phyloP scores from a whole-genome alignment of 2,888 invertebrate species.

The Polydrusus cervinus region DNA sequence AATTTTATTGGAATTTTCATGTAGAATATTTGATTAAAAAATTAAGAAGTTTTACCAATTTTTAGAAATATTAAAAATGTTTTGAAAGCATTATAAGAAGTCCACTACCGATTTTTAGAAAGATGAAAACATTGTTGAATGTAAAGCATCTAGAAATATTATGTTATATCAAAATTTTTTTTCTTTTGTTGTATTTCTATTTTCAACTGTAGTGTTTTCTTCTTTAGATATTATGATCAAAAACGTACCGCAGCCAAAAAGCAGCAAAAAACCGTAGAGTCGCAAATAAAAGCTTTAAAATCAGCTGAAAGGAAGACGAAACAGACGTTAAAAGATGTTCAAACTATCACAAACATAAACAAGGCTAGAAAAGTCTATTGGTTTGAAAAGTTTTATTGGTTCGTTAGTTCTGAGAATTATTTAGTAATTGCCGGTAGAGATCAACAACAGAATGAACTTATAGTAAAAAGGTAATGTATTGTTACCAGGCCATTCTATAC shows the following conservation, averaged over 20 bases:
- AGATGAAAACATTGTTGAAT: too few species aligned
- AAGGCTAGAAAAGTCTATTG: conserved; percentile 96
- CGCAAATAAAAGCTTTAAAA: conserved; percentile 94
- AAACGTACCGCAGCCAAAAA: conserved; percentile 94
- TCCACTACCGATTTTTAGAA: too few species aligned
- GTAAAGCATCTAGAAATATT: too few species aligned
- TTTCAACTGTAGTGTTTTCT: conserved; percentile 13
- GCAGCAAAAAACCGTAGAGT: conserved; percentile 96
- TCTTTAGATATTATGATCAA: conserved; percentile 90
- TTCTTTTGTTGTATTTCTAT: conserved; percentile 7
- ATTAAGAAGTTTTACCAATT: too few species aligned
- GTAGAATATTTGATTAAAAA: too few species aligned
- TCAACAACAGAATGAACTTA: conserved; percentile 97
- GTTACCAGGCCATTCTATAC: too few species aligned
- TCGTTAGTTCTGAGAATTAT: conserved; percentile 96
- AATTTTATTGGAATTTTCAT: too few species aligned
- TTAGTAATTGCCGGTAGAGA: conserved; percentile 96
- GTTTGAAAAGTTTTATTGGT: conserved; percentile 99
- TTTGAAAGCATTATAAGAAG: too few species aligned
- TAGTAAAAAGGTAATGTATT: conserved; percentile 85
- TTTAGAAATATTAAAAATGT: too few species aligned
- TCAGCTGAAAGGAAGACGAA: conserved; percentile 96
- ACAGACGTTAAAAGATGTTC: conserved; percentile 92
- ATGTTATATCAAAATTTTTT: too few species aligned
- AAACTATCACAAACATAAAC: conserved; percentile 92